phyloP scores from a whole-genome alignment of 1,140 invertebrate genomes.

The Berghia stephanieae region DNA sequence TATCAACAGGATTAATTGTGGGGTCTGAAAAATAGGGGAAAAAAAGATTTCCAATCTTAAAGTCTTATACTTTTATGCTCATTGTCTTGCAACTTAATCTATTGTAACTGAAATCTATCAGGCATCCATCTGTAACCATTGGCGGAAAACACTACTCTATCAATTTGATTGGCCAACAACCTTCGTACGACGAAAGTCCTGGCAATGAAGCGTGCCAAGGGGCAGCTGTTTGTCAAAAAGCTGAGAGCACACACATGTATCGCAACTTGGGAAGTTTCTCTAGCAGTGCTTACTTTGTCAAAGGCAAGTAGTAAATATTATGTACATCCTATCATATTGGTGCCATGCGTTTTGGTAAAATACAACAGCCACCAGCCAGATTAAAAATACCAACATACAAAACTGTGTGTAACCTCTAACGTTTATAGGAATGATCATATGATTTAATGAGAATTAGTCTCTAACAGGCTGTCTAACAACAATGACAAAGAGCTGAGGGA shows the following conservation, averaged over 20 bases:
- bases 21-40: too few relatives aligned
- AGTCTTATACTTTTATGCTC: neutral
- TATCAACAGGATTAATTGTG: too few relatives aligned
- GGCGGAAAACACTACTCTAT: slow-evolving; percentile 37
- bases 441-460: too few relatives aligned
- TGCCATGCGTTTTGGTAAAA: neutral
- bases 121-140: slow-evolving; percentile 20
- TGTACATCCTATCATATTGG: neutral
- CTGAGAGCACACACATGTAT: neutral
- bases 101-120: slow-evolving; percentile 16
- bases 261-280: slow-evolving; percentile 35
- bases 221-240: slow-evolving; percentile 45
- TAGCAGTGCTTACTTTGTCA: slow-evolving; percentile 43
- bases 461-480: too few relatives aligned
- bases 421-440: too few relatives aligned
- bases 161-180: slow-evolving; percentile 36
- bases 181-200: neutral
- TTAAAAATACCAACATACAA: too few relatives aligned
- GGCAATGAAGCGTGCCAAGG: slow-evolving; percentile 21
- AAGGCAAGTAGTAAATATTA: slow-evolving; percentile 42
- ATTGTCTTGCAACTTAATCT: neutral
- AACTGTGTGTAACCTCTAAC: too few relatives aligned
- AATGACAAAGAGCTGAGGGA: too few relatives aligned
- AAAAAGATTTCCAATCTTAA: too few relatives aligned
- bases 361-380: too few relatives aligned